phyloP scores from a whole-genome alignment of 1,140 invertebrate species.

The Aphaenogaster ashmeadi region DNA sequence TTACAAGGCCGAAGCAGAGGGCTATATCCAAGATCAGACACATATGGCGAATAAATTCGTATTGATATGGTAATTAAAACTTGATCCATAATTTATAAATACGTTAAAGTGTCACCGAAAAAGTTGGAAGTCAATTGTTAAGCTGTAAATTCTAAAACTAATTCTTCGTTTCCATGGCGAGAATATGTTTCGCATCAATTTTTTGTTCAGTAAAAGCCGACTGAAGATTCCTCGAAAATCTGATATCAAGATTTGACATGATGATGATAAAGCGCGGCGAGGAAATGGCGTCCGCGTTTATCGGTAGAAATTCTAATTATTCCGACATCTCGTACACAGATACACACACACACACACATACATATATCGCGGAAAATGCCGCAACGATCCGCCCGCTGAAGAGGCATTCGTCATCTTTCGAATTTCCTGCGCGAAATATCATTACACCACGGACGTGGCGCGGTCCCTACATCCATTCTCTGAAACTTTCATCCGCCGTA shows the following conservation, averaged over 20 bases:
- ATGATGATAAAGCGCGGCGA: neutral
- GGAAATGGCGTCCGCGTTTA: neutral
- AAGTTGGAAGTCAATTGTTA: too few relatives aligned
- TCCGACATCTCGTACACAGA: neutral
- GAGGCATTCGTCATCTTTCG: conserved; percentile 59
- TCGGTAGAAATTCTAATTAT: conserved; percentile 50
- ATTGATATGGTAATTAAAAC: too few relatives aligned
- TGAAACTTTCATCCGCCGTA: conserved; percentile 57
- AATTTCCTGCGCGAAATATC: conserved; percentile 62
- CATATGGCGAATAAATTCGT: too few relatives aligned
- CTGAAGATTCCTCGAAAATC: neutral
- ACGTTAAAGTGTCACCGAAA: too few relatives aligned
- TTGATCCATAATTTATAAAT: too few relatives aligned
- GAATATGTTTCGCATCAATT: too few relatives aligned
- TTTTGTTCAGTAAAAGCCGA: neutral
- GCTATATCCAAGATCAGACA: too few relatives aligned
- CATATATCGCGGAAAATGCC: neutral
- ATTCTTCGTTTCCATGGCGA: too few relatives aligned
- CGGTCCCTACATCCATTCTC: conserved; percentile 40
- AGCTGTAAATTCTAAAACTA: too few relatives aligned
- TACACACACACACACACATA: neutral
- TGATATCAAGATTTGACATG: neutral
- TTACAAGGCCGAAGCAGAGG: too few relatives aligned
- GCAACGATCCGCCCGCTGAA: conserved; percentile 17
- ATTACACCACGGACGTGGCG: conserved; percentile 39